Base-by-base conservation (phyloP, 1,140 invertebrate genomes). In the Macrocentrus cingulum region DNA sequence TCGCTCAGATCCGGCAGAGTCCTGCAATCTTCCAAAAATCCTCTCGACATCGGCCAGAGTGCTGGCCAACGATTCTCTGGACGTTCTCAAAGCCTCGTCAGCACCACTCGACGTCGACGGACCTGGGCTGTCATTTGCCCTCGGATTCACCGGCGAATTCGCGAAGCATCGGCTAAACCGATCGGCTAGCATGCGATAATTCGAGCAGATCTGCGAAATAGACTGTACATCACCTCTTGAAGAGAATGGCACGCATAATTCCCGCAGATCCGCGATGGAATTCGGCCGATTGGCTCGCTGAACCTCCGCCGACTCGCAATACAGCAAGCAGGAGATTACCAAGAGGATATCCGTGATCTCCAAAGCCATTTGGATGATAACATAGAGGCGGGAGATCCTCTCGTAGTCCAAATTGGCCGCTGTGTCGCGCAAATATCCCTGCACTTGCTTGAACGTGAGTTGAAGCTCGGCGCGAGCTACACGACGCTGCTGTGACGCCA, bases 331-430 rank as follows among this genome's bases (percentile, higher is more conserved):
- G n/a, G 77, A 64, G 48, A 78, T 75, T 6, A 69, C 68, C 1
- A 80, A 48, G 5, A 80, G 44, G 2, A 79, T 60, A 56, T 79
- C 74, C 36, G 75, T 78, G 44, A 80, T 50, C 65, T 78, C 67
- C 20, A 77, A 55, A 8, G 77, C 77, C 18, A 79, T 61, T 36
- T 76, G 70, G 1, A 78, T 22, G 6, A 48, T 48, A 25, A 48
- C 45, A 23, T 48, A 48, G n/a, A 48, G 13, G 8, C 16, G 29
- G 1, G 9, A 22, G n/a, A 48, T 20, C 29, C 45, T 20, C 8
- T 48, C 45, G 20, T 25, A 25, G 13, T 11, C 45, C 22, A 15
- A 15, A 19, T 44, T 44, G 6, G 18, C 42, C 6, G 16, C 9
- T 18, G 6, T 44, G 7, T 11, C 11, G 11, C 3, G 42, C 19